Base-by-base conservation (phyloP, 2,113 vertebrate species). In the Pygoscelis antarcticus region DNA sequence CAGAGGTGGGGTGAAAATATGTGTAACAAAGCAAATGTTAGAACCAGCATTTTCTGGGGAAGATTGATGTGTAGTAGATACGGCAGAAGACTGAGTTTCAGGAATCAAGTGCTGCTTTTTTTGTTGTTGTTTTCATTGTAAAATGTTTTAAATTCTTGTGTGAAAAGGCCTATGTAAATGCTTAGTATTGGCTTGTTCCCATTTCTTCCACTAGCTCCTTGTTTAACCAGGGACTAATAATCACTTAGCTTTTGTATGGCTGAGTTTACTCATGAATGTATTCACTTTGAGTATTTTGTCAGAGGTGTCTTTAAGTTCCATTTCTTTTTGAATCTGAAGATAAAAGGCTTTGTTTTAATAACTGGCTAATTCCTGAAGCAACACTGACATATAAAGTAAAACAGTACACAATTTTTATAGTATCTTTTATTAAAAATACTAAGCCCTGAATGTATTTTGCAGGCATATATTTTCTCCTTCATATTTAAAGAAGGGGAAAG, bases 91-190 rank as follows among this genome's bases (percentile, higher is more conserved):
- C 62, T 75, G 78, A 76, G 42, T 57, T 75, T 88, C 72, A 74
- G 66, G 40, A 93, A 74, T 80, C n/a, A 42, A 61, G 25, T n/a
- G 61, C 38, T 9, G 9, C 55, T 84, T 77, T 85, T 88, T 22
- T 58, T 71, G 47, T 85, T 91, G 36, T 62, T 95, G 80, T 96
- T 96, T 97, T 89, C 84, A 78, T 94, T 96, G 87, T 9, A 47
- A 92, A 90, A 96, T 96, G 23, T 83, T 95, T 96, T 66, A 97
- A 96, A 97, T 97, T 95, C 90, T 89, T 94, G 64, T 75, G 86
- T 97, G 94, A 95, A 94, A 95, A 94, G 93, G 40, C 44, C 95
- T 40, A 5, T 60, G 38, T 82, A 79, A 94, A 89, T 82, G 65
- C 89, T 89, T 34, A 51, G 42, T 47, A 79, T 76, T 94, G 76